Evolutionary conservation across 2,888 invertebrate genomes (phyloP).

Genomic region (Cosmia trapezina): DNA sequence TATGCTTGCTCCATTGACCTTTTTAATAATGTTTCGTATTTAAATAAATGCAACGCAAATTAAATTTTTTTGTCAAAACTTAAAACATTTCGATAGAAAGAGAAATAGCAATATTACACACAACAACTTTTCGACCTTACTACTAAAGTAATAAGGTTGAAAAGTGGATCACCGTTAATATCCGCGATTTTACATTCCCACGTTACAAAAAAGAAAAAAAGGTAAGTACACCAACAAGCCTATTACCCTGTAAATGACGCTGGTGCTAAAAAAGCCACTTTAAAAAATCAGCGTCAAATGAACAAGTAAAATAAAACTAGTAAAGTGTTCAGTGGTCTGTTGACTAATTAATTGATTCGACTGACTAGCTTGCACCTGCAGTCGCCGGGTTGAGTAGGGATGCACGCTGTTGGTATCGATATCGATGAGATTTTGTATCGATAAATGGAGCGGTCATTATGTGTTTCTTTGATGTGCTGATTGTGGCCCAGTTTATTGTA

Average conservation of each 20-base stretch:
- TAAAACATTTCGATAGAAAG: not conserved
- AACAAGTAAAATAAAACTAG: constrained; percentile 61
- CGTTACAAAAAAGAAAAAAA: not conserved
- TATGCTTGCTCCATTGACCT: not conserved
- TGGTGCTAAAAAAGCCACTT: constrained; percentile 21
- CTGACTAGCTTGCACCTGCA: constrained; percentile 67
- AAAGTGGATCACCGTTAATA: no score
- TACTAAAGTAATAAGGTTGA: no score
- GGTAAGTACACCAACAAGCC: constrained; percentile 3
- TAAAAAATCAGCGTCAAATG: constrained; percentile 52
- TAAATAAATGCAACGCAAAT: not conserved
- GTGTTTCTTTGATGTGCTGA: constrained; percentile 14
- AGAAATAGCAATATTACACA: no score
- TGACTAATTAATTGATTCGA: constrained; percentile 73
- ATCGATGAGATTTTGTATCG: constrained; percentile 28
- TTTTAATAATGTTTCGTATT: no score
- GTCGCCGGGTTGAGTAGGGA: constrained; percentile 64
- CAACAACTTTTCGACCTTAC: no score
- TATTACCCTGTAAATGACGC: constrained; percentile 33
- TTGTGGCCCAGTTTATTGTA: constrained; percentile 14
- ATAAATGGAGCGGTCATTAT: constrained; percentile 1
- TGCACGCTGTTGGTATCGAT: constrained; percentile 39
- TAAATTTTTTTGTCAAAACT: not conserved
- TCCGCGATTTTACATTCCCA: no score
- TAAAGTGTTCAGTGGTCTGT: constrained; percentile 67